Evolutionary conservation across 2,113 vertebrate genomes (phyloP).

Genomic region (Rhea pennata): DNA sequence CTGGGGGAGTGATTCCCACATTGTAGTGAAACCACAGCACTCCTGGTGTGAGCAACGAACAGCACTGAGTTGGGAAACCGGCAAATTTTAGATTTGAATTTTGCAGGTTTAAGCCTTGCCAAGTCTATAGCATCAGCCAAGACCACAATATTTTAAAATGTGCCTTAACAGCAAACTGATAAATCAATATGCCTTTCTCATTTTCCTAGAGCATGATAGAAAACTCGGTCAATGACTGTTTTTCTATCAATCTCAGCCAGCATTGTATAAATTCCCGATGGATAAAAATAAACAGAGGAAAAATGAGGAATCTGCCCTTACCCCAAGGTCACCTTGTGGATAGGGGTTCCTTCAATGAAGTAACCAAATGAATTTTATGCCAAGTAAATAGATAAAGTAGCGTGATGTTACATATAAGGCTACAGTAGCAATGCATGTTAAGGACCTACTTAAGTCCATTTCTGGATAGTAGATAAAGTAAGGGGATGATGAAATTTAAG

Average conservation of each 20-base stretch:
- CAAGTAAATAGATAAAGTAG: neutral
- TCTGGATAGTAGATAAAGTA: neutral
- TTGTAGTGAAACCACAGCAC: neutral
- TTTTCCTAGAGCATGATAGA: slow-evolving; percentile 13
- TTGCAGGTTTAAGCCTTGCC: slow-evolving; percentile 23
- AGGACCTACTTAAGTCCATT: neutral
- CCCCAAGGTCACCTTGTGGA: neutral
- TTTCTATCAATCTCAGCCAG: neutral
- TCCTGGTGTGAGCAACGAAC: neutral
- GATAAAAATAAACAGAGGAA: neutral
- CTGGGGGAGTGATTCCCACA: neutral
- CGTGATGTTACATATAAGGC: neutral
- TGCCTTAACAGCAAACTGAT: neutral
- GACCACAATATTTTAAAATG: slow-evolving; percentile 48
- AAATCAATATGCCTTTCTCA: slow-evolving; percentile 45
- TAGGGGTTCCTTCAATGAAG: neutral
- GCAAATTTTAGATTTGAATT: slow-evolving; percentile 13
- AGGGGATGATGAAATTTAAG: neutral
- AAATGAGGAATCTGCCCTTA: neutral
- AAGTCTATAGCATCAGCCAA: neutral
- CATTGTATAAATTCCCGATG: neutral
- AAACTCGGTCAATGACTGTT: neutral
- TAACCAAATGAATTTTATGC: neutral
- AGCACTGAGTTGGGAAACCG: neutral
- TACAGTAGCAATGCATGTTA: neutral